phyloP scores from a whole-genome alignment of 1,140 invertebrate species.

The Oreohelix idahoensis region DNA sequence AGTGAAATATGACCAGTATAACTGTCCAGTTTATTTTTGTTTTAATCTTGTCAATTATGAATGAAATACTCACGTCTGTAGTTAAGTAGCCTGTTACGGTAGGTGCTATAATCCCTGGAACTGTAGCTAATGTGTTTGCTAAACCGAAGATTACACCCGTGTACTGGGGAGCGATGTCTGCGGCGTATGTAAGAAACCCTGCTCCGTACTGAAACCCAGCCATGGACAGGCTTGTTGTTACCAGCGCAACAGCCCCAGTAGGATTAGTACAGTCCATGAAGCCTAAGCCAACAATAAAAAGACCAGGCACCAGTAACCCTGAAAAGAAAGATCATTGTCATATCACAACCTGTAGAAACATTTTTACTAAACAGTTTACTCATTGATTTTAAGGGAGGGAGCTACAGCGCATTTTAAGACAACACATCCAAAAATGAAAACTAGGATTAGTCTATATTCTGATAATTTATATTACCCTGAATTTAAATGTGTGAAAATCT shows the following conservation, averaged over 20 bases:
- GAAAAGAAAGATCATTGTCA: too few relatives aligned
- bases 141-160: slow-evolving; percentile 68
- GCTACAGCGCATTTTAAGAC: too few relatives aligned
- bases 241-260: slow-evolving; percentile 27
- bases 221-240: slow-evolving; percentile 38
- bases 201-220: slow-evolving; percentile 41
- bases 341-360: too few relatives aligned
- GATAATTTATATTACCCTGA: too few relatives aligned
- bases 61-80: slow-evolving; percentile 60
- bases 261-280: slow-evolving; percentile 41
- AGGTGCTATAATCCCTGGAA: slow-evolving; percentile 66
- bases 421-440: too few relatives aligned
- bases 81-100: slow-evolving; percentile 62
- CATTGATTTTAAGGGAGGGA: too few relatives aligned
- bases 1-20: too few relatives aligned
- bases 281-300: slow-evolving; percentile 41
- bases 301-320: slow-evolving; percentile 41
- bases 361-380: too few relatives aligned
- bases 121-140: slow-evolving; percentile 65
- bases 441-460: too few relatives aligned
- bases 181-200: slow-evolving; percentile 41
- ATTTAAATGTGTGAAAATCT: too few relatives aligned
- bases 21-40: too few relatives aligned
- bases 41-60: too few relatives aligned
- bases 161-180: slow-evolving; percentile 47